phyloP scores from a whole-genome alignment of 2,888 invertebrate species.

The Caenorhabditis sinica region DNA sequence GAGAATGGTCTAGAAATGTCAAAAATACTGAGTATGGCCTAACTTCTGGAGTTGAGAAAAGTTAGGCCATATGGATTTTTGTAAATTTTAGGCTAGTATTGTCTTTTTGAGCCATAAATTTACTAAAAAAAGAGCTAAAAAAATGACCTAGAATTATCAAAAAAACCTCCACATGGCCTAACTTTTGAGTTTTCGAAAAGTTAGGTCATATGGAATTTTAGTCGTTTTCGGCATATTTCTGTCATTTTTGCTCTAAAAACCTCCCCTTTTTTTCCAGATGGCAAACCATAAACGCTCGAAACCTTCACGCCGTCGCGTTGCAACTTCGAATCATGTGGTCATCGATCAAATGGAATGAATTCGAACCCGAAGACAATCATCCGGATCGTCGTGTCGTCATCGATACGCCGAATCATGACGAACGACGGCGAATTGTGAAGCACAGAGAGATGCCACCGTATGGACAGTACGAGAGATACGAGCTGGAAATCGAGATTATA shows the following conservation, averaged over 20 bases:
- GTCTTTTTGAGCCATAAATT: too few species aligned
- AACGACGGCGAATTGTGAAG: slow-evolving; percentile 76
- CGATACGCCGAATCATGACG: slow-evolving; percentile 79
- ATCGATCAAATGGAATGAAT: slow-evolving; percentile 92
- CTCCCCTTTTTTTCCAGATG: slow-evolving; percentile 64
- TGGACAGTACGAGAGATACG: slow-evolving; percentile 79
- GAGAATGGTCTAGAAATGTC: too few species aligned
- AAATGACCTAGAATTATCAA: too few species aligned
- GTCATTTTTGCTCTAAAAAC: not conserved
- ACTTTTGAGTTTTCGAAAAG: too few species aligned
- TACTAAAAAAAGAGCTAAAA: too few species aligned
- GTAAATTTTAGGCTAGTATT: too few species aligned
- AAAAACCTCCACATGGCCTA: too few species aligned
- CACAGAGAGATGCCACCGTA: slow-evolving; percentile 82
- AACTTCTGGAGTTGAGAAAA: too few species aligned
- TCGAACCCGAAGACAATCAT: slow-evolving; percentile 75
- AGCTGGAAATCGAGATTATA: slow-evolving; percentile 74
- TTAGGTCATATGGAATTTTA: not conserved
- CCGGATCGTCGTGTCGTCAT: slow-evolving; percentile 71
- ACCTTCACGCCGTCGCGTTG: slow-evolving; percentile 90
- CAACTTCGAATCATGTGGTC: slow-evolving; percentile 95
- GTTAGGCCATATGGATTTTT: too few species aligned
- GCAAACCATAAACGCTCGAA: slow-evolving; percentile 71
- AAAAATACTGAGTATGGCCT: too few species aligned
- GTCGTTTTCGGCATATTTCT: not conserved